Percentiles rank a stretch among this genome's conserved stretches.
Conservation (phyloP, 2,797 vertebrate genomes). For the Cossypha polioptera region DNA sequence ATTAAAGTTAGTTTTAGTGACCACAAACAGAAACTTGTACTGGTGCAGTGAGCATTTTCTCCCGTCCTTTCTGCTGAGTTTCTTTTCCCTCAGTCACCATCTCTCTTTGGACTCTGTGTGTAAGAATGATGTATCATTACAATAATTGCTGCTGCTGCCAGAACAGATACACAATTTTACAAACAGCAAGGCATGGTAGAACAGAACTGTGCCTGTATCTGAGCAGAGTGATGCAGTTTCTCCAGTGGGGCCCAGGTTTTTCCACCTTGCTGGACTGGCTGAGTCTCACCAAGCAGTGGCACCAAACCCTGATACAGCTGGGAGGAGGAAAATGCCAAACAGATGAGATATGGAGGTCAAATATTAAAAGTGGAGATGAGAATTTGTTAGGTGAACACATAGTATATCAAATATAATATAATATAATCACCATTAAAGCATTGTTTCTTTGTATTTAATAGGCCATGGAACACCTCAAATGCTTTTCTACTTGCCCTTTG, state of each 20-base stretch:
- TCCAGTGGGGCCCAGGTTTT: background rate
- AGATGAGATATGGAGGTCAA: background rate
- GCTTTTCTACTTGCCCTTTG: background rate
- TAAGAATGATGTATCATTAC: background rate
- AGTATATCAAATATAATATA: too few relatives aligned
- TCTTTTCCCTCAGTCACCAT: background rate
- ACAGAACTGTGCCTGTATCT: background rate
- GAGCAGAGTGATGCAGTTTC: background rate
- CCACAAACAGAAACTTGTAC: background rate
- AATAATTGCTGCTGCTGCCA: background rate
- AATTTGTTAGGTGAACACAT: background rate
- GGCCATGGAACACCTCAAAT: background rate
- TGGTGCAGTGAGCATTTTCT: background rate
- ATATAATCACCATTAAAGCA: background rate
- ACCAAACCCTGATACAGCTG: background rate
- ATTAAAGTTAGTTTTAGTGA: background rate
- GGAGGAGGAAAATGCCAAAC: background rate
- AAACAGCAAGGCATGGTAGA: background rate
- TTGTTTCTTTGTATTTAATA: background rate
- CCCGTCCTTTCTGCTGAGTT: accelerated
- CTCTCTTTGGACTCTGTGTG: background rate
- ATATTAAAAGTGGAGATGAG: background rate
- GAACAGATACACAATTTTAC: background rate
- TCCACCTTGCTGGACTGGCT: accelerated
- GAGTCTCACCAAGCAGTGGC: background rate